Evolutionary conservation across 2,797 vertebrate genomes (phyloP).

Genomic region (Syndactyla subalaris): DNA sequence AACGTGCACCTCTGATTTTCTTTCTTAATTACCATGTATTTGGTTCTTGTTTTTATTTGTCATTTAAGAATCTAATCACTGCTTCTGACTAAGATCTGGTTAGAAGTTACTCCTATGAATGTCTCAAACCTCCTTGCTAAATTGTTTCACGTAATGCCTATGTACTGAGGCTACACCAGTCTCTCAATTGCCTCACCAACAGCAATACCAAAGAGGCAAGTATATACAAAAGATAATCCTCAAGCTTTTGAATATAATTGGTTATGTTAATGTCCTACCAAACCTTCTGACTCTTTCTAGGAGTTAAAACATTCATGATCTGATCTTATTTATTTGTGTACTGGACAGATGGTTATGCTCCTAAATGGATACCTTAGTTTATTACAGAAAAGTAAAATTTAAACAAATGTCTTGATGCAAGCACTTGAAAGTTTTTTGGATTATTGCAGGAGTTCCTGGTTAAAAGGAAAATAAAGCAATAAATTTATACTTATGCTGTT

Average conservation of each 20-base stretch:
- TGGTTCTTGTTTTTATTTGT: not conserved
- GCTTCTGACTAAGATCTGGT: not conserved
- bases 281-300: not conserved
- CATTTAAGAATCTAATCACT: not conserved
- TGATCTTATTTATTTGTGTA: not conserved
- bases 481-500: not conserved
- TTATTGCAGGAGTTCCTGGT: not conserved
- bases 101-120: not conserved
- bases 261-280: not conserved
- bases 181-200: not conserved
- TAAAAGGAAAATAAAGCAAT: not conserved
- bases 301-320: not conserved
- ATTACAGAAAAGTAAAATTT: not conserved
- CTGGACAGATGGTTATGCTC: not conserved
- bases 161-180: not conserved
- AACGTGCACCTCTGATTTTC: not conserved
- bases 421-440: not conserved
- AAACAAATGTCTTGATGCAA: not conserved
- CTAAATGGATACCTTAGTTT: not conserved
- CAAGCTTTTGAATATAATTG: not conserved
- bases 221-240: not conserved
- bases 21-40: not conserved
- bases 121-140: not conserved
- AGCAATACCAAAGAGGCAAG: not conserved
- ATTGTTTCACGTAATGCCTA: not conserved